These are phyloP conservation scores for Shargacucullia verbasci DNA, from an alignment of 2,888 invertebrate genomes.

Conservation along the genomic window DNA sequence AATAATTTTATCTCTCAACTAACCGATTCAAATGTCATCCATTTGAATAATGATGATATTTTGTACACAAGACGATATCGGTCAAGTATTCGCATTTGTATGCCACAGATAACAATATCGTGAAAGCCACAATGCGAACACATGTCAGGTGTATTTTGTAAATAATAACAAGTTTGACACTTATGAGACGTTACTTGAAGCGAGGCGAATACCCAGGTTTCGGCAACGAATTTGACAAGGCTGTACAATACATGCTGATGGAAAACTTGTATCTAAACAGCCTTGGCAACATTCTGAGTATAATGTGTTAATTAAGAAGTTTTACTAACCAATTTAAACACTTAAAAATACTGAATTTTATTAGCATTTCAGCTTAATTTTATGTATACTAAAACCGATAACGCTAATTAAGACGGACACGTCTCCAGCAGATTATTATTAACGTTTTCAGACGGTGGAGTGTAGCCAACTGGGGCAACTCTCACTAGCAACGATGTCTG, in stretches of 20 bases:
- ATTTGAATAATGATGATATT: conserved; percentile 33
- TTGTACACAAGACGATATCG: conserved; percentile 55
- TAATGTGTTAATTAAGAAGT: conserved; percentile 9
- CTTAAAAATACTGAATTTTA: not conserved
- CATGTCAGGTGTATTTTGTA: conserved; percentile 60
- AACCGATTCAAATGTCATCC: conserved; percentile 27
- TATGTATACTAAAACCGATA: conserved; percentile 19
- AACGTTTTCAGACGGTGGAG: conserved; percentile 62
- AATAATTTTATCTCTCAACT: conserved; percentile 8
- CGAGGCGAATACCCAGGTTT: conserved; percentile 9
- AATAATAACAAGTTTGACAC: conserved; percentile 45
- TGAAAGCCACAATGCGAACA: conserved; percentile 48
- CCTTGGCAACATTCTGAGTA: conserved; percentile 13
- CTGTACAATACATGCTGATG: no score
- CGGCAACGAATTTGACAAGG: not conserved
- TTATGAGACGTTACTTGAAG: not conserved
- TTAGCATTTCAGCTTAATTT: conserved; percentile 4
- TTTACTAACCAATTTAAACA: conserved; percentile 7
- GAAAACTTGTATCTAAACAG: conserved; percentile 14
- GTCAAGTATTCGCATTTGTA: conserved; percentile 58
- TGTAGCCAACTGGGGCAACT: conserved; percentile 69
- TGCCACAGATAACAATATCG: conserved; percentile 57
- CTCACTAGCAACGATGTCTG: conserved; percentile 42
- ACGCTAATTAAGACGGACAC: conserved; percentile 21
- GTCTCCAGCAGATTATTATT: conserved; percentile 50